A percentile compares a stretch with the other conserved stretches of the same genome.
Conservation (phyloP, 1,140 invertebrate species). For the Papilio xuthus region DNA sequence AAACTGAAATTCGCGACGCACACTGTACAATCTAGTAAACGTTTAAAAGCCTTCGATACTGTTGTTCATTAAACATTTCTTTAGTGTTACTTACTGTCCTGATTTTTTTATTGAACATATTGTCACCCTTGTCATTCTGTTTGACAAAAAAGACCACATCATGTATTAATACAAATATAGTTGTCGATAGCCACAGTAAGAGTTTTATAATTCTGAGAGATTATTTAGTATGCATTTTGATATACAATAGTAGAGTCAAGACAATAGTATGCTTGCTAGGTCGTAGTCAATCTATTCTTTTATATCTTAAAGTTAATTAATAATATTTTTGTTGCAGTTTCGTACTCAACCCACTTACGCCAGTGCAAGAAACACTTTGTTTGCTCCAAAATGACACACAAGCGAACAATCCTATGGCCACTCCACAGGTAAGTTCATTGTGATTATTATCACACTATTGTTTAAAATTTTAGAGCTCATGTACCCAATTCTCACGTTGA, state of each 20-base stretch:
- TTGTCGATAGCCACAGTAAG: no score
- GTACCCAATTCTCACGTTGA: conserved; percentile 31
- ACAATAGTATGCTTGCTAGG: no score
- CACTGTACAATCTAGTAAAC: no score
- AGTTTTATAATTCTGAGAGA: no score
- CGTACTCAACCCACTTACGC: conserved; percentile 94
- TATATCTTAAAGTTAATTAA: background rate
- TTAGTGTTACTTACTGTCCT: no score
- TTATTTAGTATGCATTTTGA: no score
- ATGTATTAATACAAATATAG: no score
- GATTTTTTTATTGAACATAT: no score
- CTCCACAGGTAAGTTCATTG: conserved; percentile 83
- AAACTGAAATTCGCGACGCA: background rate
- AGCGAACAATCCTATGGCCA: conserved; percentile 91
- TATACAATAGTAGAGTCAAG: background rate
- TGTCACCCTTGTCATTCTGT: no score
- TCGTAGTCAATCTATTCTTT: background rate
- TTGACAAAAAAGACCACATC: no score
- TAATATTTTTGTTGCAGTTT: conserved; percentile 84
- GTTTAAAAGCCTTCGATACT: no score
- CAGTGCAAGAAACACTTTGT: conserved; percentile 95
- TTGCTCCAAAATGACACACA: conserved; percentile 96
- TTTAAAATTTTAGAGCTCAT: conserved; percentile 8
- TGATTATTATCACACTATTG: conserved; percentile 8
- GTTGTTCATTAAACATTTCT: no score